Percentiles rank a stretch among this genome's conserved stretches.
Conservation (phyloP, 2,113 vertebrate genomes). For the Suricata suricatta region DNA sequence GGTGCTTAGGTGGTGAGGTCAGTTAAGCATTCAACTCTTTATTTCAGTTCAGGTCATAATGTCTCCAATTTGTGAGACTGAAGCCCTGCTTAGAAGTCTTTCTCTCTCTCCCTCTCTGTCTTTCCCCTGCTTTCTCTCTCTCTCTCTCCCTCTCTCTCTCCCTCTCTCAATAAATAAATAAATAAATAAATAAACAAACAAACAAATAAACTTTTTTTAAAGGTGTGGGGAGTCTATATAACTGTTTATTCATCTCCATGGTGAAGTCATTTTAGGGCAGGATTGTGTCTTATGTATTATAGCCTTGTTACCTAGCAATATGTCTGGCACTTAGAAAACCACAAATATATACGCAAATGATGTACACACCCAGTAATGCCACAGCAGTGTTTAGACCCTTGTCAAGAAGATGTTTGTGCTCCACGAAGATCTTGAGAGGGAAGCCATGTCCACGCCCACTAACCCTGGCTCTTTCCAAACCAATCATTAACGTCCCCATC, state of each 20-base stretch:
- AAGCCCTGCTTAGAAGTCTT: too few relatives aligned
- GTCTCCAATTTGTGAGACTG: too few relatives aligned
- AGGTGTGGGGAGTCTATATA: too few relatives aligned
- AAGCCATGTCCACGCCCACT: background rate
- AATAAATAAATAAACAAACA: too few relatives aligned
- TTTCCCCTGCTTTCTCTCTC: too few relatives aligned
- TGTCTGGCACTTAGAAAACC: background rate
- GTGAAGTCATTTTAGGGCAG: background rate
- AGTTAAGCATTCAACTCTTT: too few relatives aligned
- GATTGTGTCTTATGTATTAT: background rate
- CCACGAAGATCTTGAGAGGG: background rate
- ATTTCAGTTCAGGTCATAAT: too few relatives aligned
- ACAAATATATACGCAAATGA: background rate
- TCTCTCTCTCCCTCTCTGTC: too few relatives aligned
- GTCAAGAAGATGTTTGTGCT: background rate
- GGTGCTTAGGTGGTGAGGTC: too few relatives aligned
- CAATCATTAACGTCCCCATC: conserved; percentile 49
- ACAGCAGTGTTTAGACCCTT: background rate
- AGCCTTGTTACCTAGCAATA: background rate
- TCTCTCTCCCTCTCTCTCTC: too few relatives aligned
- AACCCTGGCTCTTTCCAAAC: conserved; percentile 67
- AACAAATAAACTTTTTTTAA: too few relatives aligned
- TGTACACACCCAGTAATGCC: background rate
- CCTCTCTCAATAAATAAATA: too few relatives aligned
- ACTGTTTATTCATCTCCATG: background rate